phyloP scores from a whole-genome alignment of 2,113 vertebrate species.

The Neogobius melanostomus region DNA sequence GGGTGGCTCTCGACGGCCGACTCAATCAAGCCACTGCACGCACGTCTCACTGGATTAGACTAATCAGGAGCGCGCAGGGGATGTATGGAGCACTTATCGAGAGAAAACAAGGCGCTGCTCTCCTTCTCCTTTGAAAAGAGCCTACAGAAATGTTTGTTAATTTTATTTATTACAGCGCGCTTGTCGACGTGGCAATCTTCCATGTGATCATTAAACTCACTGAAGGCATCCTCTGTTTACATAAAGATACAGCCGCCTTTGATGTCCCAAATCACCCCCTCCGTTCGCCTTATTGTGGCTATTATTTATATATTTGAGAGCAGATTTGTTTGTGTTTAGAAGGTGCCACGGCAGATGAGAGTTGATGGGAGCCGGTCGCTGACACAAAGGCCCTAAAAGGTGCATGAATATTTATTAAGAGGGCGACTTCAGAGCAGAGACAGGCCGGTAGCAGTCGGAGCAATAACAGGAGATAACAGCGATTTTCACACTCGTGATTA shows the following conservation, averaged over 20 bases:
- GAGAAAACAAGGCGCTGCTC: slow-evolving; percentile 77
- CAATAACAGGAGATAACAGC: slow-evolving; percentile 69
- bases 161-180: slow-evolving; percentile 83
- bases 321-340: slow-evolving; percentile 58
- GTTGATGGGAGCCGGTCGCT: slow-evolving; percentile 69
- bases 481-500: slow-evolving; percentile 76
- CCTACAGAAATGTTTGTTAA: slow-evolving; percentile 86
- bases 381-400: slow-evolving; percentile 72
- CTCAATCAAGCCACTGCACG: slow-evolving; percentile 82
- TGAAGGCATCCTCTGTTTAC: slow-evolving; percentile 77
- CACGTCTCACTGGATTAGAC: slow-evolving; percentile 84
- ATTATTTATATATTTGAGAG: slow-evolving; percentile 69
- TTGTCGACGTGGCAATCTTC: slow-evolving; percentile 84
- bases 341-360: slow-evolving; percentile 66
- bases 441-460: slow-evolving; percentile 65
- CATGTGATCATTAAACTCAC: slow-evolving; percentile 79
- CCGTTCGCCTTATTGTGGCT: slow-evolving; percentile 64
- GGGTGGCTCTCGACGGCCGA: slow-evolving; percentile 72
- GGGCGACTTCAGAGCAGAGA: slow-evolving; percentile 61
- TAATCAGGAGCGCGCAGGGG: slow-evolving; percentile 82
- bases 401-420: slow-evolving; percentile 73
- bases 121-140: slow-evolving; percentile 80
- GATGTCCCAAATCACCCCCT: slow-evolving; percentile 71
- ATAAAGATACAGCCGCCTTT: slow-evolving; percentile 78
- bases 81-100: slow-evolving; percentile 81